Evolutionary conservation across 2,888 invertebrate genomes (phyloP), one percentile per base, ranked within the genome.

Genomic region (Acanthopleura granulata): DNA sequence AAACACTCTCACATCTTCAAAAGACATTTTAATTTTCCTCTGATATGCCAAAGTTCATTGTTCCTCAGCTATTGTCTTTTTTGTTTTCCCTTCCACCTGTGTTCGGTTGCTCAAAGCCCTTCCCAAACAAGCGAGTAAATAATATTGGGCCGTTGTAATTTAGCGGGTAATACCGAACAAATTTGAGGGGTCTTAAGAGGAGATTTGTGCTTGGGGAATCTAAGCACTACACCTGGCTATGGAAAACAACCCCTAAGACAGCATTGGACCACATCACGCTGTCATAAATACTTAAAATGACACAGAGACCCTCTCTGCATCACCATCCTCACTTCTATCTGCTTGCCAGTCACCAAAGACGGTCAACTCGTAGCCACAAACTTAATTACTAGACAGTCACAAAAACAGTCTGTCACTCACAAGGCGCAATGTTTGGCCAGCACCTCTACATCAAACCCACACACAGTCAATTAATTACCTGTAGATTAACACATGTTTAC

Each of bases 101-200:
- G 66, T 16, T 27, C 16, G 25, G 66, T 15, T 66, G 29, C 15
- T 16, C 18, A 66, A 66, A 66, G 27, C 66, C 29, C 66, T 66
- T 66, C 66, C 66, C 66, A 66, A 66, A 66, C 66, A 66, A 66
- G 16, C 22, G 66, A 27, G 66, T 66, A 22, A 66, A 66, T 27
- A 66, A 22, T 22, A 66, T 22, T 16, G 29, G 66, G 27, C 66
- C 27, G 66, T 25, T 27, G 66, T 66, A 27, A 66, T 66, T 66
- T 66, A 66, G 66, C 66, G 29, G 66, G 27, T 66, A 66, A 66
- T 66, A 27, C 66, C 66, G 29, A 66, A 66, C 66, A 66, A 66
- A 66, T 66, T 66, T 66, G 66, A 66, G 16, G 29, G 22, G 66
- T 16, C 66, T 66, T 66, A 66, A 27, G 57, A 57, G 16, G 66